Percentiles rank a stretch among this genome's conserved stretches.
These are phyloP conservation scores for Heteractis magnifica DNA, from an alignment of 92 coral and sea anemone genomes.

Conservation along the genomic window DNA sequence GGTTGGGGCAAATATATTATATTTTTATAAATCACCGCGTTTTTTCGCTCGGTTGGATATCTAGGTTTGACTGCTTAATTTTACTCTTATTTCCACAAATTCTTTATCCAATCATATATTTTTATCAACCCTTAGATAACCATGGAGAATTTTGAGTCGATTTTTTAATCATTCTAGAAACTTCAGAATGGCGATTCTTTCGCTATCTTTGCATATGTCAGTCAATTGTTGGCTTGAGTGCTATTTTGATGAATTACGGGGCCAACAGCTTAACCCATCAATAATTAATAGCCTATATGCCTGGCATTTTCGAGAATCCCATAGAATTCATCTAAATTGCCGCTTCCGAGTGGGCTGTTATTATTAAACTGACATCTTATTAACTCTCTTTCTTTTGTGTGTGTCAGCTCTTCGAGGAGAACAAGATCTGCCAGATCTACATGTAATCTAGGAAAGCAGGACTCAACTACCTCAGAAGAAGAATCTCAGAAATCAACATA, in stretches of 20 bases:
- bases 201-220: slow-evolving; percentile 10
- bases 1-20: neutral
- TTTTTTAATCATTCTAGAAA: neutral
- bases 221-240: slow-evolving; percentile 1
- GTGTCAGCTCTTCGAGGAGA: slow-evolving; percentile 20
- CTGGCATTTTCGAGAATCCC: slow-evolving; percentile 28
- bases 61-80: neutral
- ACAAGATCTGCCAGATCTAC: slow-evolving; percentile 25
- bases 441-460: slow-evolving; percentile 32
- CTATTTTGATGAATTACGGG: slow-evolving; percentile 1
- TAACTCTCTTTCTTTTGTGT: neutral
- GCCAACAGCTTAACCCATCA: slow-evolving; percentile 15
- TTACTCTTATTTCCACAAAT: neutral
- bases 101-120: neutral
- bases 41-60: neutral
- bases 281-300: slow-evolving; percentile 23
- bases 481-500: slow-evolving; percentile 44
- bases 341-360: slow-evolving; percentile 21
- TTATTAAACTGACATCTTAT: neutral
- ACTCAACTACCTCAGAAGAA: slow-evolving; percentile 54
- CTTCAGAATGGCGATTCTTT: neutral
- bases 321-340: slow-evolving; percentile 11
- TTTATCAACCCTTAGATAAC: neutral
- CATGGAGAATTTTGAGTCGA: neutral
- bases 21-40: neutral